Evolutionary conservation across 2,888 invertebrate species (phyloP), one percentile per base, ranked within the genome.

Genomic region (Campaea margaritaria): DNA sequence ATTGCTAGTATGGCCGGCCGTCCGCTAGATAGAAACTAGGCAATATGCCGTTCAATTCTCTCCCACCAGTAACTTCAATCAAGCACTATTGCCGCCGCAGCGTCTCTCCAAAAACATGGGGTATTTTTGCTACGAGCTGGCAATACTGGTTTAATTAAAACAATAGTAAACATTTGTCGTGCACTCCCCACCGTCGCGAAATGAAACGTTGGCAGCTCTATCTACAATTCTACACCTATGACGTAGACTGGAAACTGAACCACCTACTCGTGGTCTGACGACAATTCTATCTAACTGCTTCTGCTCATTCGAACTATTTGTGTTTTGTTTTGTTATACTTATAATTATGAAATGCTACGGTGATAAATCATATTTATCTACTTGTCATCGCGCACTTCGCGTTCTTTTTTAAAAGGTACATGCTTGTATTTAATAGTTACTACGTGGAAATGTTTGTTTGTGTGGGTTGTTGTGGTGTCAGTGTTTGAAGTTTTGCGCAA

Each of bases 111-210:
- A 67, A 67, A 69, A 69, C 55, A 65, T 61, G 53, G 69, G 65
- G 53, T 67, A 64, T 69, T 65, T 64, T 67, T 62, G 58, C 58
- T 52, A 60, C 56, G 53, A 58, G 54, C 49, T 58, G 72, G 81
- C 82, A 83, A 84, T 85, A 85, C 79, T 73, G 78, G 72, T 80
- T 84, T 85, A 84, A 85, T 85, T 86, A 85, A 81, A 75, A 73
- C 68, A 60, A 67, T 62, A 54, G 72, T 76, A 79, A 86, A 85
- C 68, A 83, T 86, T 86, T 81, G 81, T 69, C 55, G 61, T 72
- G 74, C 82, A 74, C 81, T 86, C 81, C 79, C 69, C 55, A 58
- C 72, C 81, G 61, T 64, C 67, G 62, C 64, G 66, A 72, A 69
- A 74, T 72, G 69, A 70, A 70, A 61, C 67, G 57, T 54, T 34